These are phyloP conservation scores for Centroberyx gerrardi DNA, from an alignment of 2,797 vertebrate species.

Conservation along the genomic window DNA sequence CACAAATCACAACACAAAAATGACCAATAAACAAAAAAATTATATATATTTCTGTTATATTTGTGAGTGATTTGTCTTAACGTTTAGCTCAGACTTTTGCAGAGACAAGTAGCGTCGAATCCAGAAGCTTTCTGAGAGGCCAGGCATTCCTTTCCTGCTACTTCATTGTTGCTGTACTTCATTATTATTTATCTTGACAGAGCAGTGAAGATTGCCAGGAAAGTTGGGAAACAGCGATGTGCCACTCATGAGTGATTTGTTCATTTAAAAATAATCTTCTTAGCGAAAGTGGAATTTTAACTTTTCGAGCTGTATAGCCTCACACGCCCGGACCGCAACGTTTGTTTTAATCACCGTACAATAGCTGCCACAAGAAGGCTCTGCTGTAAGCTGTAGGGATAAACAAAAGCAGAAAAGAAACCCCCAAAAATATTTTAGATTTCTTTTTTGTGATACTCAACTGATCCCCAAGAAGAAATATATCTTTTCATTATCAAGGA, in stretches of 20 bases:
- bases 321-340: slow-evolving; percentile 23
- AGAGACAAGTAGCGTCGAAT: slow-evolving; percentile 53
- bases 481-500: no score
- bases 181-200: slow-evolving; percentile 73
- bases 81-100: slow-evolving; percentile 9
- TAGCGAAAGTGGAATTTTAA: slow-evolving; percentile 45
- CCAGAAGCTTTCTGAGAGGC: slow-evolving; percentile 54
- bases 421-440: neutral
- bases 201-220: slow-evolving; percentile 56
- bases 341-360: slow-evolving; percentile 9
- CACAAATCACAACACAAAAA: no score
- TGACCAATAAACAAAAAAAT: no score
- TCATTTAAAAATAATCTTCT: slow-evolving; percentile 70
- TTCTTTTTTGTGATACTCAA: slow-evolving; percentile 5
- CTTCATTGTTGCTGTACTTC: slow-evolving; percentile 65
- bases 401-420: slow-evolving; percentile 33
- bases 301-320: slow-evolving; percentile 42
- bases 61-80: no score
- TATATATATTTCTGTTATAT: no score
- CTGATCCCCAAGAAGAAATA: neutral
- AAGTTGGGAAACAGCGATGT: slow-evolving; percentile 56
- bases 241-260: slow-evolving; percentile 61
- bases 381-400: neutral
- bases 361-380: slow-evolving; percentile 11
- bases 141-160: slow-evolving; percentile 66